Conservation (phyloP, 2,888 invertebrate genomes). For the Latheticus oryzae region DNA sequence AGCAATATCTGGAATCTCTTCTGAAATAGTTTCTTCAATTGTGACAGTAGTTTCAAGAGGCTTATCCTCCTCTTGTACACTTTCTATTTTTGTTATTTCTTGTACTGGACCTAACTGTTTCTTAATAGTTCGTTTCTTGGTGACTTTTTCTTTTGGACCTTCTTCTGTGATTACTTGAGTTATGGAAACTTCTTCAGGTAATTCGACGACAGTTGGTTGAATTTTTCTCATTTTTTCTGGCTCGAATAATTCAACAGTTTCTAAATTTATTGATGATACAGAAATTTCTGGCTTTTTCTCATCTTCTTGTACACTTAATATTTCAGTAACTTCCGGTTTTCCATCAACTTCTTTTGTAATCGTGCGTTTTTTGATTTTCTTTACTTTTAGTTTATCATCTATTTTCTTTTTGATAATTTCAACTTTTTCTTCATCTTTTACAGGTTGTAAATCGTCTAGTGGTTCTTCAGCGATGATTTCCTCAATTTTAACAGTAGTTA, state of each 20-base stretch:
- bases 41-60: slow-evolving; percentile 62
- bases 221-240: slow-evolving; percentile 59
- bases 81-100: slow-evolving; percentile 66
- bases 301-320: slow-evolving; percentile 41
- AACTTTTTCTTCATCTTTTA: slow-evolving; percentile 55
- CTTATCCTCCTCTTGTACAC: slow-evolving; percentile 63
- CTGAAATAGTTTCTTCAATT: slow-evolving; percentile 50
- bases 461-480: slow-evolving; percentile 50
- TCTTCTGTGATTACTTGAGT: slow-evolving; percentile 61
- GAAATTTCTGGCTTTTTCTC: slow-evolving; percentile 44
- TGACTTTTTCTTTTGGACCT: slow-evolving; percentile 56
- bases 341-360: slow-evolving; percentile 64
- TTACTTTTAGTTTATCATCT: slow-evolving; percentile 54
- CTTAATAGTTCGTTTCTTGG: slow-evolving; percentile 59
- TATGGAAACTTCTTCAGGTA: slow-evolving; percentile 53
- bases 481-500: slow-evolving; percentile 55
- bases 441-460: slow-evolving; percentile 50
- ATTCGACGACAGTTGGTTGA: slow-evolving; percentile 43
- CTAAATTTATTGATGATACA: slow-evolving; percentile 4
- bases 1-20: slow-evolving; percentile 36
- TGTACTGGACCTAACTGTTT: slow-evolving; percentile 63
- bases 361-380: slow-evolving; percentile 64
- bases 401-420: slow-evolving; percentile 56
- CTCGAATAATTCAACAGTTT: slow-evolving; percentile 41
- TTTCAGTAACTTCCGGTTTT: slow-evolving; percentile 58